These are phyloP conservation scores for Polydesmus complanatus DNA, from an alignment of 2,888 invertebrate species.

Conservation along the genomic window DNA sequence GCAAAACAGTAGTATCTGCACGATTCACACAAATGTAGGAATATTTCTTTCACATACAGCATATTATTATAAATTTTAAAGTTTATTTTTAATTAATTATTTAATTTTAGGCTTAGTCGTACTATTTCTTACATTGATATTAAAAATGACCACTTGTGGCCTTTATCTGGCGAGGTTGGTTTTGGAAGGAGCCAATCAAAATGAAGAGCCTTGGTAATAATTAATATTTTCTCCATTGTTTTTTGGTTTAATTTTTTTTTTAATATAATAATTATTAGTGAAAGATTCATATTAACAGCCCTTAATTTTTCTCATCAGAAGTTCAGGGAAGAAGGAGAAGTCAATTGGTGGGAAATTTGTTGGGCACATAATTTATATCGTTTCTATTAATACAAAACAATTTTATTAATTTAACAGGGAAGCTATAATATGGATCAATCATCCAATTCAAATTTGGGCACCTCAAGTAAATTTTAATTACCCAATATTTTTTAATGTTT, in stretches of 20 bases:
- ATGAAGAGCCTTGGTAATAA: constrained; percentile 7
- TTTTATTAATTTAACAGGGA: neutral
- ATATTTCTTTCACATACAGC: no score
- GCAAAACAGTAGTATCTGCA: neutral
- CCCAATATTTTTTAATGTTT: neutral
- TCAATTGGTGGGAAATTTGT: constrained; percentile 8
- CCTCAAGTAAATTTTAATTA: constrained; percentile 4
- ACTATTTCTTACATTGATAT: constrained; percentile 3
- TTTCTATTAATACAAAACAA: neutral
- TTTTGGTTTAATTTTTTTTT: neutral
- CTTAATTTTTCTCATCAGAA: constrained; percentile 9
- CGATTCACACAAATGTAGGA: no score
- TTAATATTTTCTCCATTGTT: neutral
- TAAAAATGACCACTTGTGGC: constrained; percentile 10
- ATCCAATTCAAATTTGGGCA: constrained; percentile 9
- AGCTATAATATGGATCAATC: constrained; percentile 10
- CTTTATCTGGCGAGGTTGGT: constrained; percentile 8
- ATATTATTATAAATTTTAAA: no score
- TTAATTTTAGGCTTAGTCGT: constrained; percentile 1
- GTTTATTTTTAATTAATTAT: neutral
- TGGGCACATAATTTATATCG: neutral
- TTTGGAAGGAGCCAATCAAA: neutral
- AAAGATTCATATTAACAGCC: constrained; percentile 6
- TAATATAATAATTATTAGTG: no score
- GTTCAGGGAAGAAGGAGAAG: neutral